Percentiles rank a stretch among this genome's conserved stretches.
Conservation (phyloP, 2,888 invertebrate species). For the Caenorhabditis macrosperma region DNA sequence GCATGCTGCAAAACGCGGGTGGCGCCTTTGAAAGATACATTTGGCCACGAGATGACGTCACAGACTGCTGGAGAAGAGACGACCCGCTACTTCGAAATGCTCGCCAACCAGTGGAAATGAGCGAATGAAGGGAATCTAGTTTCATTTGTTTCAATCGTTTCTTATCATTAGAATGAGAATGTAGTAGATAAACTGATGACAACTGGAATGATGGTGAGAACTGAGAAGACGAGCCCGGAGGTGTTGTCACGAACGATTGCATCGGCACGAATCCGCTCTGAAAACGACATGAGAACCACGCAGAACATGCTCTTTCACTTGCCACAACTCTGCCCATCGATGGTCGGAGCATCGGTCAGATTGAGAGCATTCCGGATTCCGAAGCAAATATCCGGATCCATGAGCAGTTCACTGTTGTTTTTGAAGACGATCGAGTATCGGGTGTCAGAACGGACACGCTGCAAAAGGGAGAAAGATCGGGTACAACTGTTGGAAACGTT, state of each 20-base stretch:
- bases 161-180: too few species aligned
- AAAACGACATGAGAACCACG: background rate
- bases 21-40: conserved; percentile 21
- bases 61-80: conserved; percentile 36
- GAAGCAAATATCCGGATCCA: conserved; percentile 14
- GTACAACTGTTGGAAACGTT: background rate
- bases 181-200: too few species aligned
- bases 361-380: conserved; percentile 17
- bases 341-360: background rate
- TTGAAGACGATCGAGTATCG: conserved; percentile 1
- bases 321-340: conserved; percentile 37
- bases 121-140: too few species aligned
- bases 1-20: conserved; percentile 16
- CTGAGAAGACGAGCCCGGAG: background rate
- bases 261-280: background rate
- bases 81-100: conserved; percentile 43
- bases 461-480: background rate
- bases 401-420: conserved; percentile 17
- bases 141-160: too few species aligned
- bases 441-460: conserved; percentile 12
- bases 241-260: background rate
- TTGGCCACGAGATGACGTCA: conserved; percentile 40
- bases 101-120: conserved; percentile 38
- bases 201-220: too few species aligned
- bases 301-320: background rate